These are phyloP conservation scores for Dunckerocampus dactyliophorus DNA, from an alignment of 2,113 vertebrate species.

Conservation along the genomic window DNA sequence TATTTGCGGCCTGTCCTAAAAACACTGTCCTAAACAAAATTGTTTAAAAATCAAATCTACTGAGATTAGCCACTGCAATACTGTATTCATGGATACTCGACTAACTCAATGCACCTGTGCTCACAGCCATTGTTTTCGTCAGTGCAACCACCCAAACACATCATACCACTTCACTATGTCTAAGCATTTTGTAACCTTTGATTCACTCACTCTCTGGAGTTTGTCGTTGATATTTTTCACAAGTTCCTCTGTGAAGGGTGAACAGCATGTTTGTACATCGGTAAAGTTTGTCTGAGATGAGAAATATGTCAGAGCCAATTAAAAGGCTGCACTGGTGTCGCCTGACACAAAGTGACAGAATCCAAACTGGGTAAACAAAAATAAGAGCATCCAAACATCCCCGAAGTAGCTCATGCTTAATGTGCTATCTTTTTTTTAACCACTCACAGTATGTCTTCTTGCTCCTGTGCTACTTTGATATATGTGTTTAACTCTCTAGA, in stretches of 20 bases:
- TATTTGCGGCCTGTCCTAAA: too few species aligned
- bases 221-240: constrained; percentile 60
- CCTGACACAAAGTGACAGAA: constrained; percentile 68
- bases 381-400: constrained; percentile 67
- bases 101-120: constrained; percentile 27
- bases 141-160: constrained; percentile 20
- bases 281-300: constrained; percentile 69
- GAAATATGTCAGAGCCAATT: constrained; percentile 71
- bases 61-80: background rate
- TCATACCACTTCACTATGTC: constrained; percentile 43
- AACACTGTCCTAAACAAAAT: too few species aligned
- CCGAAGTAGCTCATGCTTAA: constrained; percentile 66
- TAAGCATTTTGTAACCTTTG: constrained; percentile 75
- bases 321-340: constrained; percentile 52
- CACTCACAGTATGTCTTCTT: constrained; percentile 50
- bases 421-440: constrained; percentile 30
- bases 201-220: constrained; percentile 67
- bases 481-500: constrained; percentile 64
- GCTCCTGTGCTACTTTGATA: constrained; percentile 73
- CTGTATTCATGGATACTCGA: background rate
- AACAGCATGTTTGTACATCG: constrained; percentile 69
- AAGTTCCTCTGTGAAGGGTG: constrained; percentile 64
- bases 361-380: constrained; percentile 68
- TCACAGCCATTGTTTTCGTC: constrained; percentile 5
- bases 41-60: too few species aligned